Evolutionary conservation across 2,113 vertebrate genomes (phyloP), one percentile per base, ranked within the genome.

Genomic region (Polyodon spathula): DNA sequence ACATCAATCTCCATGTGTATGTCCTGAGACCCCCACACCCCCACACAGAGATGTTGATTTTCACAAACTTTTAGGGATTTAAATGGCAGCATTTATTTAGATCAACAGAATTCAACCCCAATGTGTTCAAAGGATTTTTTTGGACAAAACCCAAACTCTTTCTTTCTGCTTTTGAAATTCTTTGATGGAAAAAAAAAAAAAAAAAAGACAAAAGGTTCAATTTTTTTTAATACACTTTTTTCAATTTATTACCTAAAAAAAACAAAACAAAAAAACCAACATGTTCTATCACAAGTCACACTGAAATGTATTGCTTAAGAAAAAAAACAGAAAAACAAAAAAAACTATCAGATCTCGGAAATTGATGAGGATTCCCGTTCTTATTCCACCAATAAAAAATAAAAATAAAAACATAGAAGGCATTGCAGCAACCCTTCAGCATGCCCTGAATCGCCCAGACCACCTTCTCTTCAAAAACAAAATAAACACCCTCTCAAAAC

Each of bases 221-320:
- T 51, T 11, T 17, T 79, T 79, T 74, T 70, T 75, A 76, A n/a
- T 53, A n/a, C n/a, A n/a, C n/a, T n/a, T 40, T 81, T 79, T 81
- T 83, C 79, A 81, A 84, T 87, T 86, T 87, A 84, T 88, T 87
- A 86, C 83, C 87, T 87, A 88, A 87, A 88, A 60, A 82, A 85
- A 86, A 75, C 80, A 86, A 77, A 40, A 85, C n/a, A n/a, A n/a
- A 85, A 6, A 56, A 63, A 54, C 15, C n/a, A 27, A 46, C 61
- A 62, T 76, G 78, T 84, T 82, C 86, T 84, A 86, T 87, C 85
- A 88, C 87, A 89, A 87, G 86, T 87, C 87, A 88, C 87, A 87
- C 84, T 86, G 87, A 89, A 89, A 89, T 88, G 86, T 89, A 89
- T 89, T 89, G 87, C 87, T 89, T 87, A 85, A 87, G 85, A 87